These are phyloP conservation scores for Drosophila simulans DNA, from an alignment of 1,140 invertebrate species.

Conservation along the genomic window DNA sequence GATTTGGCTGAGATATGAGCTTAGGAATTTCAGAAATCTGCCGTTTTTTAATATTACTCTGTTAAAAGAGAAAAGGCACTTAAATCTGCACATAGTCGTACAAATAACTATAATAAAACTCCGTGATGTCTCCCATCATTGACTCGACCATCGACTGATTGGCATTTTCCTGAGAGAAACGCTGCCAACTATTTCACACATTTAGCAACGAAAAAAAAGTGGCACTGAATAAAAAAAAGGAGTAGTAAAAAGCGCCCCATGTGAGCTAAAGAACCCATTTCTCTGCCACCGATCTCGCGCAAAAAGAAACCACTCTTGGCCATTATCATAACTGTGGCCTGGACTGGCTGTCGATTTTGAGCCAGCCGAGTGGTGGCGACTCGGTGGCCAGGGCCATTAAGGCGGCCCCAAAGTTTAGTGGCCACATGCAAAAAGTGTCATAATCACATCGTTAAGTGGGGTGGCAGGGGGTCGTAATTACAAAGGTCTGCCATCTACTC, in stretches of 20 bases:
- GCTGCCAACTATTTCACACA: slow-evolving; percentile 64
- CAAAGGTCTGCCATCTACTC: not conserved
- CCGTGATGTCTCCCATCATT: not conserved
- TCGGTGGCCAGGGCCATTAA: slow-evolving; percentile 59
- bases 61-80: not conserved
- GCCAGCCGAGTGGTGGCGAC: slow-evolving; percentile 3
- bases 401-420: slow-evolving; percentile 55
- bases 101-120: not conserved
- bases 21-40: too few relatives aligned
- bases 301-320: slow-evolving; percentile 44
- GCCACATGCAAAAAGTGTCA: slow-evolving; percentile 73
- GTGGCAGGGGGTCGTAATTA: slow-evolving; percentile 50
- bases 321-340: slow-evolving; percentile 76
- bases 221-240: slow-evolving; percentile 1
- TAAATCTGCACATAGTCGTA: not conserved
- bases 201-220: slow-evolving; percentile 28
- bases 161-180: slow-evolving; percentile 42
- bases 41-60: not conserved
- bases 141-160: slow-evolving; percentile 6
- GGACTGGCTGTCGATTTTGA: slow-evolving; percentile 14
- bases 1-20: not conserved
- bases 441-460: slow-evolving; percentile 74
- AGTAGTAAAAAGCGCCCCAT: slow-evolving; percentile 29
- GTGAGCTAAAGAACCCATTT: slow-evolving; percentile 54
- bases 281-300: slow-evolving; percentile 33